phyloP scores from a whole-genome alignment of 2,113 vertebrate species.

The Podiceps cristatus region DNA sequence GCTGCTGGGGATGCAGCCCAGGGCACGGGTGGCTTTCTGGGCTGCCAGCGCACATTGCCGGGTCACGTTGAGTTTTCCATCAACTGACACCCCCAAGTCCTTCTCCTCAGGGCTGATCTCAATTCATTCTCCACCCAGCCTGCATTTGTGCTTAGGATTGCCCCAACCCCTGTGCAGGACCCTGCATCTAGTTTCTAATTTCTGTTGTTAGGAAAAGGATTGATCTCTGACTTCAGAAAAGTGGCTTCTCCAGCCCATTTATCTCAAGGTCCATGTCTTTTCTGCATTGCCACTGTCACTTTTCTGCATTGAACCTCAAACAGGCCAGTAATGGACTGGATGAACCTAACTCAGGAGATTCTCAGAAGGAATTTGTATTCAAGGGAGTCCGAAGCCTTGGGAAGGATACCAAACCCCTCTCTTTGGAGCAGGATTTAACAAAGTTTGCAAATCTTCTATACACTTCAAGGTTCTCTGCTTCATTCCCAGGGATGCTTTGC shows the following conservation, averaged over 20 bases:
- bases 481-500: slow-evolving; percentile 46
- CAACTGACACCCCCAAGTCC: too few species aligned
- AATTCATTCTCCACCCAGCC: too few species aligned
- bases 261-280: neutral
- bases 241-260: neutral
- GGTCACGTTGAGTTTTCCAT: too few species aligned
- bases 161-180: too few species aligned
- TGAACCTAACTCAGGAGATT: neutral
- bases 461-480: neutral
- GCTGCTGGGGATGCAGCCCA: too few species aligned
- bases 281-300: neutral
- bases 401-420: slow-evolving; percentile 18
- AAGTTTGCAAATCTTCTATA: slow-evolving; percentile 26
- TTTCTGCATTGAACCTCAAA: neutral
- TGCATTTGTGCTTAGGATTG: too few species aligned
- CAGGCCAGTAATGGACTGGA: neutral
- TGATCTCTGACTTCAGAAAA: neutral
- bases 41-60: too few species aligned
- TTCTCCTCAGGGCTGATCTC: too few species aligned
- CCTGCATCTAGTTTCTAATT: too few species aligned
- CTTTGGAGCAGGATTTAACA: slow-evolving; percentile 3
- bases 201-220: neutral
- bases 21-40: too few species aligned
- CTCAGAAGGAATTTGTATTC: slow-evolving; percentile 42
- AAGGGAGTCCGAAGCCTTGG: slow-evolving; percentile 6